Base-by-base conservation (phyloP, 2,113 vertebrate genomes). In the Pollachius pollachius region DNA sequence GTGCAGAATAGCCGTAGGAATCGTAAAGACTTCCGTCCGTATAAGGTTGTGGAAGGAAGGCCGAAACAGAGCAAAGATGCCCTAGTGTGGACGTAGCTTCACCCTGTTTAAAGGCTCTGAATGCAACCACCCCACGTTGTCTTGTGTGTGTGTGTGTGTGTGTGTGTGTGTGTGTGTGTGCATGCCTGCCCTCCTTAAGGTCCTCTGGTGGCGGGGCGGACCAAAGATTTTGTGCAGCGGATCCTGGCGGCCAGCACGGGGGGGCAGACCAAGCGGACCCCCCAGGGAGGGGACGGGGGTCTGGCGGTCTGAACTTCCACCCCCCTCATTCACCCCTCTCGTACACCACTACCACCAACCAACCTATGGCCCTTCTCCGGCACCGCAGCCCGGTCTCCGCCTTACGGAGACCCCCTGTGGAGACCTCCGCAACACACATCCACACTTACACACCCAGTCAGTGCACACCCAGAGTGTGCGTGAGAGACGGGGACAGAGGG, bases 221-320 rank as follows among this genome's bases (percentile, higher is more conserved):
- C 91, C 84, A 92, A 91, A 80, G 90, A 92, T 81, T 92, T 92
- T 73, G 91, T 92, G 70, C 87, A 91, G 76, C 84, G 85, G 72
- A 90, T 92, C 60, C 70, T 92, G 79, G 91, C 86, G 15, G 89
- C 85, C 72, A 91, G 85, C 15, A 82, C 81, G 0, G 79, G 78
- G 0, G 75, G 80, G 54, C 84, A 86, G 72, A 73, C 17, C 25
- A 77, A 83, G 70, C 75, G 78, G 41, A 59, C 76, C 0, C 70
- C 59, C 17, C 77, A 65, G 30, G 75, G 63, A 6, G 78, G 63
- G 15, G 75, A 83, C 0, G 64, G 84, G 76, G 37, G 41, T 48
- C 41, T 18, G 0, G 70, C 63, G n/a, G 88, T 76, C 2, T 85
- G 77, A 82, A 23, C 41, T 11, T 11, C 41, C 41, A 48, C 37